Evolutionary conservation across 1,140 invertebrate species (phyloP), one percentile per base, ranked within the genome.

Genomic region (Bombus impatiens): DNA sequence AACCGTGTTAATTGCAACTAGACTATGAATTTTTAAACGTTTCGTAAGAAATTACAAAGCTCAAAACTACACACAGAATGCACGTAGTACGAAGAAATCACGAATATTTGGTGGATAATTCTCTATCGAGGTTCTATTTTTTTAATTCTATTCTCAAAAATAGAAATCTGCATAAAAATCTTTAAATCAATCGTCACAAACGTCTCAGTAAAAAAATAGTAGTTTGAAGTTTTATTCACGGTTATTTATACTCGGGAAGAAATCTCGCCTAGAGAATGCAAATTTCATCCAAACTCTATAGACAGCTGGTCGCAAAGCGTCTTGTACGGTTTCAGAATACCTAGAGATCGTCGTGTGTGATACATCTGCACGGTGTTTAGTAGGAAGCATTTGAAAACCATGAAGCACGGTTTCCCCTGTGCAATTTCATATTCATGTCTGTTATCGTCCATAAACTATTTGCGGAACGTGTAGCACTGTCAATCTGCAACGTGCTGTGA

Each of bases 341-440:
- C 18, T 22, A 6, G 47, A 53, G 18, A 35, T 53, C 47, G 67
- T 72, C 40, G n/a, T 53, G 35, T 3, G 37, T 10, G n/a, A 40
- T 71, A 40, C 37, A 81, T 57, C 67, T 35, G 40, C 18, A 18
- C 70, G 35, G 53, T 62, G 53, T 74, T 75, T 82, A 72, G 70
- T n/a, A 47, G 80, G 70, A 57, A 75, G 22, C 53, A 25, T 53
- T 75, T 44, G 80, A 75, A 74, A 82, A 62, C 79, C 37, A n/a
- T 32, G 15, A 67, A 44, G 80, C 42, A 75, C 70, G 32, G 53
- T 35, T 74, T 15, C 53, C 13, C 22, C 15, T 8, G 47, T 57
- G n/a, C 68, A 74, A 59, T 82, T 75, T 62, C 80, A 42, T 75
- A 75, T 62, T 82, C 53, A 44, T 42, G 68, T 62, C n/a, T 59